Conservation (phyloP, 2,888 invertebrate genomes). For the Synanthedon formicaeformis region DNA sequence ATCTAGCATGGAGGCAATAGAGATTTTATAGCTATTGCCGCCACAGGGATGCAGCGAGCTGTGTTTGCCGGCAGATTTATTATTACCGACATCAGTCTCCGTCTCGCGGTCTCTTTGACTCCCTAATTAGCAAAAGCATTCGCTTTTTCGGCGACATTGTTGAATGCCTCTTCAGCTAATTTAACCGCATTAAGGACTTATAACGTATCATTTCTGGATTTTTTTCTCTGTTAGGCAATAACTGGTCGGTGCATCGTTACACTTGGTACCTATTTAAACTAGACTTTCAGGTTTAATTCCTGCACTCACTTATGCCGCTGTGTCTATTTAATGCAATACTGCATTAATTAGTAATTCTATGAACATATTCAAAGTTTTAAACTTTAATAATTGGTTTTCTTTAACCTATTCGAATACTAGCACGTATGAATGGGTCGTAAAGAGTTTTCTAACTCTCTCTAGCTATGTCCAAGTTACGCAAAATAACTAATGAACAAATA, state of each 20-base stretch:
- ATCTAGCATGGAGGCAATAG: conserved; percentile 24
- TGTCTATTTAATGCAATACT: background rate
- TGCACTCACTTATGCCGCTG: background rate
- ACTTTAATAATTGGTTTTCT: no score
- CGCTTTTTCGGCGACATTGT: background rate
- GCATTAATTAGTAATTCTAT: no score
- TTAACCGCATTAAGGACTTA: background rate
- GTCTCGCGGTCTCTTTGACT: conserved; percentile 32
- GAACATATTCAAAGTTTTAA: no score
- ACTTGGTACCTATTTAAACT: background rate
- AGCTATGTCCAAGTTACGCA: no score
- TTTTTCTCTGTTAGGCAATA: conserved; percentile 14
- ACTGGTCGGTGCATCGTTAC: conserved; percentile 17
- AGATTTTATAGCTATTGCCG: conserved; percentile 20
- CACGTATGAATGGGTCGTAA: no score
- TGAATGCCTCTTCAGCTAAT: background rate
- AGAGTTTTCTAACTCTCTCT: no score
- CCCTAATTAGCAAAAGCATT: conserved; percentile 28
- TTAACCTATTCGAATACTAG: no score
- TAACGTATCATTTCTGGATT: background rate
- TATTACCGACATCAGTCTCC: conserved; percentile 28
- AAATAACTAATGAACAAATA: no score
- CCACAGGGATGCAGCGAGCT: conserved; percentile 12
- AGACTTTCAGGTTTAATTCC: background rate
- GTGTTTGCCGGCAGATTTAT: conserved; percentile 12